A percentile compares a stretch with the other conserved stretches of the same genome.
These are phyloP conservation scores for Platycnemis pennipes DNA, from an alignment of 2,888 invertebrate genomes.

Conservation along the genomic window DNA sequence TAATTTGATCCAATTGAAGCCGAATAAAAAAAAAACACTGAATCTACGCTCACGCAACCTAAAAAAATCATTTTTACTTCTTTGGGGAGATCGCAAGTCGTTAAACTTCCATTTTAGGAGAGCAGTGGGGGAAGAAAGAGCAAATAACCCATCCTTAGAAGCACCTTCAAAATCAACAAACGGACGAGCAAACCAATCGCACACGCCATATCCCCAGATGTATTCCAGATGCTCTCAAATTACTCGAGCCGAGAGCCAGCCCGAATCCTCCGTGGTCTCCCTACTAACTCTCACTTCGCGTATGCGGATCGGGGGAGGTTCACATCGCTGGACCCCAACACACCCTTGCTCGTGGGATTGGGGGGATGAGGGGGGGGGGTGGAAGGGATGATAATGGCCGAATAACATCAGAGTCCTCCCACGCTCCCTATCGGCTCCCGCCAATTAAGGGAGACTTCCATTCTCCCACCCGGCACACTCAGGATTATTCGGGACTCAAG, in stretches of 20 bases:
- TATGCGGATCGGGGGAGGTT: too few species aligned
- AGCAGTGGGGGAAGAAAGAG: neutral
- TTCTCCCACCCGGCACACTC: neutral
- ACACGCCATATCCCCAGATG: neutral
- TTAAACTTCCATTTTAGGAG: too few species aligned
- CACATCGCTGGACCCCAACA: too few species aligned
- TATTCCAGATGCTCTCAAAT: neutral
- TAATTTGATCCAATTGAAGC: too few species aligned
- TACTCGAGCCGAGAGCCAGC: neutral
- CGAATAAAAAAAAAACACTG: too few species aligned
- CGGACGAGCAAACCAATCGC: neutral
- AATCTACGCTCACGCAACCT: too few species aligned
- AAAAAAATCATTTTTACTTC: too few species aligned
- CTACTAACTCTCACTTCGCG: too few species aligned
- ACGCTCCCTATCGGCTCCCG: neutral
- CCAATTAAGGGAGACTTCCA: conserved; percentile 2
- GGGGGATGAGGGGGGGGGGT: neutral
- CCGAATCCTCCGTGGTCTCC: too few species aligned
- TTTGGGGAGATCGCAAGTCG: too few species aligned
- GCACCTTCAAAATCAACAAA: neutral
- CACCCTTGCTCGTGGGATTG: too few species aligned
- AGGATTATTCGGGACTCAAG: neutral
- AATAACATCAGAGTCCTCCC: neutral
- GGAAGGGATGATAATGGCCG: neutral
- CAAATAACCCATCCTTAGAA: neutral